phyloP scores from a whole-genome alignment of 2,797 vertebrate genomes.

The Phylloscopus collybita region DNA sequence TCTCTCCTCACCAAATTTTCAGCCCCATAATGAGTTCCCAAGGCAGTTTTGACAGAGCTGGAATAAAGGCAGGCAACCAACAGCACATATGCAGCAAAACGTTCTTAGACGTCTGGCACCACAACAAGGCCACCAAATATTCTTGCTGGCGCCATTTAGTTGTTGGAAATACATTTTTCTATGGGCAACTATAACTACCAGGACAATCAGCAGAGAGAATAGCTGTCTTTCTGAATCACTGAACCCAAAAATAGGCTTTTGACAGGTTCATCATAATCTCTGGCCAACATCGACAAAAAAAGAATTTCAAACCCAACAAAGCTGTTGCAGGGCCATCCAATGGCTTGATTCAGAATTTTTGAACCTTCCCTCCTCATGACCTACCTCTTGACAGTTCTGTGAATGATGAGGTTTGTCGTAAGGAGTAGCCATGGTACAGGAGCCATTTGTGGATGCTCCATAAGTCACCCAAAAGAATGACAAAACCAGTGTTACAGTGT shows the following conservation, averaged over 20 bases:
- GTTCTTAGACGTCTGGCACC: neutral
- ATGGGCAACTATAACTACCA: neutral
- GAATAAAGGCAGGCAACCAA: neutral
- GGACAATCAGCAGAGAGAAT: neutral
- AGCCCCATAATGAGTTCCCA: neutral
- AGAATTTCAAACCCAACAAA: neutral
- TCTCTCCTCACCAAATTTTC: neutral
- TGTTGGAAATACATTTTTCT: neutral
- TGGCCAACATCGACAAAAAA: neutral
- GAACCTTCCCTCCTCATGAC: neutral
- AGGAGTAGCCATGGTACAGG: neutral
- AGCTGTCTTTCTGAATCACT: conserved; percentile 27
- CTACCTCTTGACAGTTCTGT: neutral
- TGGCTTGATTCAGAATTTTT: neutral
- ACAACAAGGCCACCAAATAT: neutral
- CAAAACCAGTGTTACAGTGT: neutral
- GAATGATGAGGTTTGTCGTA: neutral
- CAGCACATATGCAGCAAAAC: fast-evolving
- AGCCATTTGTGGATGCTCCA: neutral
- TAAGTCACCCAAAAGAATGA: neutral
- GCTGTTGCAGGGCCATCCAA: neutral
- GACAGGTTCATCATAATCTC: neutral
- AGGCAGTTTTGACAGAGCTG: neutral
- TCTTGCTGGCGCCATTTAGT: neutral
- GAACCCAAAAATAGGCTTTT: conserved; percentile 35